phyloP scores from a whole-genome alignment of 2,888 invertebrate genomes.

The Pantelozetes paolii region DNA sequence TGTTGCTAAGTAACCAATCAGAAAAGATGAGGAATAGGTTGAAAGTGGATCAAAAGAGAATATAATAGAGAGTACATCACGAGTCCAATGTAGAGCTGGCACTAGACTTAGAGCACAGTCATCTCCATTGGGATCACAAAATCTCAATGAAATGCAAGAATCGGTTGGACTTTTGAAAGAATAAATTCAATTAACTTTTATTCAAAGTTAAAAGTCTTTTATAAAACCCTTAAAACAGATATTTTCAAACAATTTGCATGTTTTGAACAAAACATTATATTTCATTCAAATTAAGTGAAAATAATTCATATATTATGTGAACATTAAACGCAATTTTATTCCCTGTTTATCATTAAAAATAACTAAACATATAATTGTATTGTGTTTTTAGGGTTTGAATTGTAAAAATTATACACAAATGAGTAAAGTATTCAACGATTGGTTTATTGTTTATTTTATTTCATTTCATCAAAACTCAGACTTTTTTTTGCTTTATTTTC shows the following conservation, averaged over 20 bases:
- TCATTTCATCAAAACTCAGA: neutral
- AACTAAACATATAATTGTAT: no score
- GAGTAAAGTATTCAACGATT: no score
- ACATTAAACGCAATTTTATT: no score
- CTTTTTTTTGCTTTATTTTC: neutral
- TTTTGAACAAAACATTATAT: no score
- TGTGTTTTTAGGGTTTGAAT: no score
- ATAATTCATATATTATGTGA: no score
- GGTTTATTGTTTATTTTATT: neutral
- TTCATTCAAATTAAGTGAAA: no score
- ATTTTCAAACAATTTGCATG: no score
- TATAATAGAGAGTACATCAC: neutral
- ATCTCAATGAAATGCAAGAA: slow-evolving; percentile 11
- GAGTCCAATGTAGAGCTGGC: neutral
- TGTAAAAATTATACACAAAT: no score
- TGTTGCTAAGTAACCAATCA: neutral
- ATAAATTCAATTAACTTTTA: neutral
- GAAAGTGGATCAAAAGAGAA: neutral
- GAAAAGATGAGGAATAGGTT: neutral
- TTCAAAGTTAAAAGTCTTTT: neutral
- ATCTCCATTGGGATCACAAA: slow-evolving; percentile 1
- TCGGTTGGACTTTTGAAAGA: neutral
- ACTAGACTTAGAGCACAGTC: neutral
- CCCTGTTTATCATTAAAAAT: no score
- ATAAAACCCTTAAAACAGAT: neutral